Conservation (phyloP, 2,113 vertebrate genomes). For the Stigmatopora nigra region DNA sequence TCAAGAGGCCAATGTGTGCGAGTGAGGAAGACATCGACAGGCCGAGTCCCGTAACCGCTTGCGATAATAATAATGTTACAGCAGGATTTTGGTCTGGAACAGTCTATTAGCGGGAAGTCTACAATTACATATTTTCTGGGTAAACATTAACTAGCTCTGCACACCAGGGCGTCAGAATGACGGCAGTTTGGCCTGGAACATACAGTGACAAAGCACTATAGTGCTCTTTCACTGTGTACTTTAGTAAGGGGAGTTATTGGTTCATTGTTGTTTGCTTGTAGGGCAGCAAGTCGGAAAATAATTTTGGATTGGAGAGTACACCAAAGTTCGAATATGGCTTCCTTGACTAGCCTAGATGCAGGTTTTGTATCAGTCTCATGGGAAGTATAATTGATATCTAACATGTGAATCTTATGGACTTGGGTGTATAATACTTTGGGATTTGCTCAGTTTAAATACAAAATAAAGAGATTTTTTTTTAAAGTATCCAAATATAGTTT, state of each 20-base stretch:
- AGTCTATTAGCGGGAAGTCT: conserved; percentile 83
- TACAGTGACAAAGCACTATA: neutral
- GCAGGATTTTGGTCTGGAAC: conserved; percentile 74
- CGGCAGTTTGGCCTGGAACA: conserved; percentile 22
- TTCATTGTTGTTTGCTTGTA: conserved; percentile 15
- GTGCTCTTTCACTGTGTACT: neutral
- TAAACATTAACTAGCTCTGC: conserved; percentile 83
- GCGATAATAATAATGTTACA: conserved; percentile 55
- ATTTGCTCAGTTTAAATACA: neutral
- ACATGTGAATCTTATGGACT: conserved; percentile 24
- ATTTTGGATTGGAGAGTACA: conserved; percentile 11
- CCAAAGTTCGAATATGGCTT: conserved; percentile 9
- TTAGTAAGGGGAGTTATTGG: conserved; percentile 24
- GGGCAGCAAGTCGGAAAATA: conserved; percentile 1
- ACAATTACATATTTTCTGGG: conserved; percentile 85
- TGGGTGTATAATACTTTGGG: neutral
- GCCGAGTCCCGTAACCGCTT: conserved; percentile 27
- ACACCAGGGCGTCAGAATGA: conserved; percentile 59
- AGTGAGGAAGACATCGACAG: conserved; percentile 12
- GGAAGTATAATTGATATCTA: no score
- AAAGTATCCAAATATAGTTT: conserved; percentile 12
- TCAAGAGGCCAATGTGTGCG: conserved; percentile 19
- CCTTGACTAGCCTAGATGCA: neutral
- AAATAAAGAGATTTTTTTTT: no score
- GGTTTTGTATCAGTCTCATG: neutral